Conservation (phyloP, 30 jellyfish, hydroid and myxozoan species). For the Hydractinia echinata region DNA sequence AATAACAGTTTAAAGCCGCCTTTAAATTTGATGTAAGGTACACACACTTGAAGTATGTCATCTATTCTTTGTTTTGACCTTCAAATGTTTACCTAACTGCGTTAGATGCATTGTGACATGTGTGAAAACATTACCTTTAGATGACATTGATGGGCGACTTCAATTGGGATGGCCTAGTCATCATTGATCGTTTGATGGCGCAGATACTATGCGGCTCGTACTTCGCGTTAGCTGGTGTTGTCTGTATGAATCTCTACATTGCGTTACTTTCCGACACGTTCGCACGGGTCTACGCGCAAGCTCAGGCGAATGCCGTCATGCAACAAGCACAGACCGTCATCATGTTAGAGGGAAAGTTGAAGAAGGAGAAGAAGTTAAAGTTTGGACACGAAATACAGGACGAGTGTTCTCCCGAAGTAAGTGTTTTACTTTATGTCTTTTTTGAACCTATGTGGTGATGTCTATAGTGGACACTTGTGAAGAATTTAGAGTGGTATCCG, state of each 20-base stretch:
- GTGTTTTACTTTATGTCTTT: conserved; percentile 15
- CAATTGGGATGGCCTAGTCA: conserved; percentile 56
- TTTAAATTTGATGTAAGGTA: no score
- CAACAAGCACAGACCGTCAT: conserved; percentile 90
- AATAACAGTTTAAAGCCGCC: no score
- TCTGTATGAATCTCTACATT: conserved; percentile 90
- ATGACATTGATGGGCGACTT: conserved; percentile 92
- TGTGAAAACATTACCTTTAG: neutral
- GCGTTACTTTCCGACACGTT: conserved; percentile 91
- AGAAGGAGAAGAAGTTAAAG: conserved; percentile 57
- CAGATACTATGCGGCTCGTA: conserved; percentile 88
- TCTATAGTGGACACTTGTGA: no score
- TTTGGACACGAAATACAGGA: conserved; percentile 91
- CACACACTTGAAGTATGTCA: no score
- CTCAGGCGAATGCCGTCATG: conserved; percentile 99
- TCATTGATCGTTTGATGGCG: conserved; percentile 74
- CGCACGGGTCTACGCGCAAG: conserved; percentile 97
- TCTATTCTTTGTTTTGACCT: no score
- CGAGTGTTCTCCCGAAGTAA: conserved; percentile 90
- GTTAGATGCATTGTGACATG: no score
- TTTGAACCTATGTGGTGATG: neutral
- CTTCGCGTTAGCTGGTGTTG: conserved; percentile 94
- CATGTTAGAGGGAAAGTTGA: conserved; percentile 64
- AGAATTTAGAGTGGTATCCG: no score
- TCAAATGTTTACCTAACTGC: no score